phyloP scores from a whole-genome alignment of 2,113 vertebrate genomes.

The Cisticola juncidis region DNA sequence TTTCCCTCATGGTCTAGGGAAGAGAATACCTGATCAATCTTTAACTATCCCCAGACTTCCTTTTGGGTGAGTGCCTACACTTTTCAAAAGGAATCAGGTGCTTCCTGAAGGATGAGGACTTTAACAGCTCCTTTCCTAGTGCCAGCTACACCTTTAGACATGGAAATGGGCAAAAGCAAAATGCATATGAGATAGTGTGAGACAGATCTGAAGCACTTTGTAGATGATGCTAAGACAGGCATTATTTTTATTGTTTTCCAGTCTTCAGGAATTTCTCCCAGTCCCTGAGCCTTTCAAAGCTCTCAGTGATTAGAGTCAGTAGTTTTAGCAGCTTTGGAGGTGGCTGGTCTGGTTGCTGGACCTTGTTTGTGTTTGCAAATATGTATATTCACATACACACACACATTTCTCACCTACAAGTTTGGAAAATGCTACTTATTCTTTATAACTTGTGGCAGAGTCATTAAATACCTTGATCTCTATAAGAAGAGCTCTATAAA shows the following conservation, averaged over 20 bases:
- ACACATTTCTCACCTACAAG: too few species aligned
- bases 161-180: not conserved
- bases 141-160: not conserved
- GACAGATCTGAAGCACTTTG: not conserved
- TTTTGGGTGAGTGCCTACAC: not conserved
- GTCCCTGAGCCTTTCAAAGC: not conserved
- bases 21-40: not conserved
- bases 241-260: not conserved
- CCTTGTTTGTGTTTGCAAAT: not conserved
- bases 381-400: fast-evolving
- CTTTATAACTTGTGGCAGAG: not conserved
- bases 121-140: not conserved
- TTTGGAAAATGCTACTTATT: not conserved
- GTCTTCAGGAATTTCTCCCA: not conserved
- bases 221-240: not conserved
- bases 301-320: not conserved
- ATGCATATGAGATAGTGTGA: not conserved
- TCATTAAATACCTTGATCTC: not conserved
- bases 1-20: not conserved
- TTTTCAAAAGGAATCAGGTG: not conserved
- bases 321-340: not conserved
- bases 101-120: not conserved
- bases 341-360: not conserved
- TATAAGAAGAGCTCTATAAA: not conserved
- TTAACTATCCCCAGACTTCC: not conserved